Percentiles rank a stretch among this genome's conserved stretches.
Evolutionary conservation across 2,113 vertebrate species (phyloP).

Genomic region (Perca fluviatilis): DNA sequence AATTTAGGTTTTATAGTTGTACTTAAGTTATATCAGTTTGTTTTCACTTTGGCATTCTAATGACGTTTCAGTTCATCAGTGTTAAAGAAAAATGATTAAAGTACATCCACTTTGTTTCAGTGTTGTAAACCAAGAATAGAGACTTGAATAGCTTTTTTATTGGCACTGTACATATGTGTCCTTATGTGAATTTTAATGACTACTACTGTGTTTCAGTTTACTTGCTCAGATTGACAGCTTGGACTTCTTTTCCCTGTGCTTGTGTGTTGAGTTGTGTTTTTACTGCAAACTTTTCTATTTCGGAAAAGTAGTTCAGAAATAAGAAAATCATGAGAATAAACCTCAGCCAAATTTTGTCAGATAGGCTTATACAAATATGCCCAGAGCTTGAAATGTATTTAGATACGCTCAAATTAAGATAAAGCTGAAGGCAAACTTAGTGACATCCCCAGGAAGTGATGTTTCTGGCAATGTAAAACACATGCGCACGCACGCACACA

Average conservation of each 20-base stretch:
- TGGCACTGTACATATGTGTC: background rate
- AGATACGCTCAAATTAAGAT: conserved; percentile 71
- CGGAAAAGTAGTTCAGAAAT: conserved; percentile 54
- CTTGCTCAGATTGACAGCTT: conserved; percentile 31
- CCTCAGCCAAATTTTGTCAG: conserved; percentile 59
- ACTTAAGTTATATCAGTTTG: background rate
- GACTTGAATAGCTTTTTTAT: too few species aligned
- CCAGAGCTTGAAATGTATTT: conserved; percentile 70
- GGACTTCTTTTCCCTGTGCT: conserved; percentile 3
- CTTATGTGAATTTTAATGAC: conserved; percentile 13
- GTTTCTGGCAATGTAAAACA: conserved; percentile 44
- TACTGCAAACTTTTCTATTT: conserved; percentile 54
- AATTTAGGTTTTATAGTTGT: background rate
- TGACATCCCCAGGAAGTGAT: conserved; percentile 47
- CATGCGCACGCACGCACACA: background rate
- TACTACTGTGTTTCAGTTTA: conserved; percentile 7
- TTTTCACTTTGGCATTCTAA: background rate
- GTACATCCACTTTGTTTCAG: background rate
- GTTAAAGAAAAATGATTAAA: background rate
- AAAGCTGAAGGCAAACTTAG: conserved; percentile 55
- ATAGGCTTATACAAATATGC: conserved; percentile 71
- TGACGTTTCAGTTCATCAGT: background rate
- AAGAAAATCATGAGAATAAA: conserved; percentile 54
- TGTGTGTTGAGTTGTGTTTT: conserved; percentile 20
- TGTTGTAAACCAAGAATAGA: conserved; percentile 14